Evolutionary conservation across 2,888 invertebrate genomes (phyloP).

Genomic region (Pristionchus fissidentatus): DNA sequence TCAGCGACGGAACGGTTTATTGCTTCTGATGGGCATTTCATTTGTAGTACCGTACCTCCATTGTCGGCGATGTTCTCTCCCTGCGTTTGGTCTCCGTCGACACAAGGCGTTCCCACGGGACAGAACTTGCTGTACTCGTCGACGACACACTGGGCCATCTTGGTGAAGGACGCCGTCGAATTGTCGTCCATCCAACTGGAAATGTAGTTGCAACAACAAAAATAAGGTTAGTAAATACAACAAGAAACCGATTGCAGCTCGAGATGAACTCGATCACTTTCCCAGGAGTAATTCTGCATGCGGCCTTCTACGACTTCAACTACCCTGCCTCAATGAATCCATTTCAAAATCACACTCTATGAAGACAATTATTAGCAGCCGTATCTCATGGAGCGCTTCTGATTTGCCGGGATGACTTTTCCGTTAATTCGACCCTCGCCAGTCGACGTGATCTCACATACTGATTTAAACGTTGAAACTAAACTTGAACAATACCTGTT

Average conservation of each 20-base stretch:
- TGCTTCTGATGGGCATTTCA: background rate
- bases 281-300: slow-evolving; percentile 70
- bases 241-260: slow-evolving; percentile 63
- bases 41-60: slow-evolving; percentile 76
- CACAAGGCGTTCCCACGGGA: slow-evolving; percentile 64
- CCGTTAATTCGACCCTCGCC: no score
- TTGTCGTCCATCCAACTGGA: slow-evolving; percentile 64
- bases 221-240: no score
- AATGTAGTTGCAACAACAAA: no score
- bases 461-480: no score
- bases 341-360: no score
- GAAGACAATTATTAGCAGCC: no score
- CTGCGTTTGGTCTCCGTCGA: slow-evolving; percentile 78
- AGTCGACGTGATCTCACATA: no score
- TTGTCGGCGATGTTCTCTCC: slow-evolving; percentile 81
- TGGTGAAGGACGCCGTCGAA: slow-evolving; percentile 57
- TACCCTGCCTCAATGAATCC: slow-evolving; percentile 71
- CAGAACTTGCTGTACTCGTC: slow-evolving; percentile 67
- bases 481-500: no score
- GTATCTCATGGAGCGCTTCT: no score
- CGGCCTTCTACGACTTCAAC: slow-evolving; percentile 70
- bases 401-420: no score
- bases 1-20: no score
- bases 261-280: slow-evolving; percentile 72
- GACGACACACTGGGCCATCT: slow-evolving; percentile 68